Conservation (phyloP, 2,797 vertebrate species). For the Ctenopoma multispine region DNA sequence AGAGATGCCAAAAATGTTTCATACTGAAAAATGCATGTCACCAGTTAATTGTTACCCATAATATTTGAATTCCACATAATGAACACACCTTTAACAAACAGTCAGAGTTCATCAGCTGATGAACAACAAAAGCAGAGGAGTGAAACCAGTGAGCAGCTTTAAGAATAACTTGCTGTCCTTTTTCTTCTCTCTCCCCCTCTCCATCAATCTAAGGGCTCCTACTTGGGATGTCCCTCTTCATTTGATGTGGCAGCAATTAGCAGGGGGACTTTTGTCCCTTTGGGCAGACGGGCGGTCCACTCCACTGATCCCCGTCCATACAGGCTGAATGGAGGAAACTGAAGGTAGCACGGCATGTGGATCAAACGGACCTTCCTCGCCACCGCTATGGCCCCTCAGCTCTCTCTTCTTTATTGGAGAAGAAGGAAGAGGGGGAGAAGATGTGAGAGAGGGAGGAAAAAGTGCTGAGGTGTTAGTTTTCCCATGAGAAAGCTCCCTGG, state of each 20-base stretch:
- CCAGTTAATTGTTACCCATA: neutral
- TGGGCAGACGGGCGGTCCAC: conserved; percentile 83
- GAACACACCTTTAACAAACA: conserved; percentile 3
- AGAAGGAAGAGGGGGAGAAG: conserved; percentile 59
- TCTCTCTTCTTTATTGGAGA: conserved; percentile 70
- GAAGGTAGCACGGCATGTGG: conserved; percentile 82
- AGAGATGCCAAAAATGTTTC: neutral
- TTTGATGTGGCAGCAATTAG: conserved; percentile 95
- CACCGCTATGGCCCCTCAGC: conserved; percentile 70
- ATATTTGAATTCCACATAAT: conserved; percentile 2
- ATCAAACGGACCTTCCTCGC: conserved; percentile 84
- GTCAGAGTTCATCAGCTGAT: conserved; percentile 30
- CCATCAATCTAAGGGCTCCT: conserved; percentile 85
- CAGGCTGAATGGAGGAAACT: conserved; percentile 77
- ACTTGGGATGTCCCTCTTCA: conserved; percentile 84
- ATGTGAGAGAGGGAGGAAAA: conserved; percentile 51
- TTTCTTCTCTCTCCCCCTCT: conserved; percentile 59
- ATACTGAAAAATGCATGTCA: neutral
- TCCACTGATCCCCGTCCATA: conserved; percentile 89
- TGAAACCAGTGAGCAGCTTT: conserved; percentile 61
- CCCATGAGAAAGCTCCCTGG: conserved; percentile 85
- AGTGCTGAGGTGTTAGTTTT: conserved; percentile 85
- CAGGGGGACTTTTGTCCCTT: conserved; percentile 86
- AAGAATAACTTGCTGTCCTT: conserved; percentile 76
- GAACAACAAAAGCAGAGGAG: conserved; percentile 30